phyloP scores from a whole-genome alignment of 2,113 vertebrate genomes.

The Phycodurus eques region DNA sequence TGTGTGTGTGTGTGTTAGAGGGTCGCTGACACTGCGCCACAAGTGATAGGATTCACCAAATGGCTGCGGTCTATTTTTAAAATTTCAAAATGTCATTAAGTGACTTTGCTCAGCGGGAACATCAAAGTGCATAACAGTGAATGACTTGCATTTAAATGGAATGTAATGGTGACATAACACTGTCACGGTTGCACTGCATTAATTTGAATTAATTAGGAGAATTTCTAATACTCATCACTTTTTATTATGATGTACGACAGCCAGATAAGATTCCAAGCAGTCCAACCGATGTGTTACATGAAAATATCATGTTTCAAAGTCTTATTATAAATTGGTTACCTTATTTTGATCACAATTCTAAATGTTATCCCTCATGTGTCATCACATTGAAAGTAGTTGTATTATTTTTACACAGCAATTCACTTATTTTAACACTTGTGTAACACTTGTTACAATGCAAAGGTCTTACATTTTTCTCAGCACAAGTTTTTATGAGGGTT shows the following conservation, averaged over 20 bases:
- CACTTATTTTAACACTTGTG: neutral
- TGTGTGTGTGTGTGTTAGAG: constrained; percentile 5
- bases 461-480: neutral
- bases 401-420: neutral
- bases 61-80: constrained; percentile 27
- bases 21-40: constrained; percentile 3
- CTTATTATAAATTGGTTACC: no score
- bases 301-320: neutral
- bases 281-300: neutral
- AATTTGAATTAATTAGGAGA: neutral
- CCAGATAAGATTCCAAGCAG: neutral
- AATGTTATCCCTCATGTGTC: neutral
- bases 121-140: constrained; percentile 19
- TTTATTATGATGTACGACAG: neutral
- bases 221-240: neutral
- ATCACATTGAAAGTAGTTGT: no score
- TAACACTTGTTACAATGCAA: neutral
- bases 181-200: neutral
- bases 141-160: constrained; percentile 6
- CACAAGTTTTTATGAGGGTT: neutral
- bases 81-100: constrained; percentile 26
- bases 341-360: neutral
- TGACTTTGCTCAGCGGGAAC: constrained; percentile 14
- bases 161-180: constrained; percentile 8
- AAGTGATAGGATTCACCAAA: constrained; percentile 46